These are phyloP conservation scores for Cheumatopsyche charites DNA, from an alignment of 1,140 invertebrate genomes.

Conservation along the genomic window DNA sequence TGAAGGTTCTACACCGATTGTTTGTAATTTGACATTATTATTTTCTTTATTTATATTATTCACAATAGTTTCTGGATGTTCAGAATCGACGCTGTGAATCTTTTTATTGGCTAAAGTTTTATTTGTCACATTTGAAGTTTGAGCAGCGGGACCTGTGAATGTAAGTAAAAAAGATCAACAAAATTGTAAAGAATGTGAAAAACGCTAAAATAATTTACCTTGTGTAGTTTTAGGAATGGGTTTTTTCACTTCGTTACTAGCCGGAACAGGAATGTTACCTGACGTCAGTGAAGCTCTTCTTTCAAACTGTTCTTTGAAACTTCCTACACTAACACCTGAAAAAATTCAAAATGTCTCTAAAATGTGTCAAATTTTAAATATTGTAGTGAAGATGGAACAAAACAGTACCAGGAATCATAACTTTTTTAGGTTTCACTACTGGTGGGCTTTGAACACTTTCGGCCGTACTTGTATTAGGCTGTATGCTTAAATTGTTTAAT, in stretches of 20 bases:
- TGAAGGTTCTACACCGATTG: slow-evolving; percentile 61
- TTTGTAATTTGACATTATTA: slow-evolving; percentile 54
- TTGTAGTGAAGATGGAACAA: slow-evolving; percentile 21
- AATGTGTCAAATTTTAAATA: too few relatives aligned
- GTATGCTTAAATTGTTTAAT: slow-evolving; percentile 66
- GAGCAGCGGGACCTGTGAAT: slow-evolving; percentile 13
- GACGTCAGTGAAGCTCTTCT: slow-evolving; percentile 71
- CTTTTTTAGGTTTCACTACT: slow-evolving; percentile 75
- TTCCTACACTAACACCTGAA: slow-evolving; percentile 75
- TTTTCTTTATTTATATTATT: slow-evolving; percentile 50
- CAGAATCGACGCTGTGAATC: slow-evolving; percentile 60
- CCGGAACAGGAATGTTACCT: slow-evolving; percentile 35
- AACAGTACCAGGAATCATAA: slow-evolving; percentile 70
- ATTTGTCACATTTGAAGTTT: slow-evolving; percentile 3
- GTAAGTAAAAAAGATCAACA: slow-evolving; percentile 20
- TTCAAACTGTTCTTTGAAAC: slow-evolving; percentile 83
- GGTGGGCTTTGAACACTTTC: slow-evolving; percentile 51
- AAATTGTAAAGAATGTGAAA: neutral
- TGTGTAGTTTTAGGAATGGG: slow-evolving; percentile 20
- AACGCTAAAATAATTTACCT: slow-evolving; percentile 29
- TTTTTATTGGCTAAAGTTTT: slow-evolving; percentile 55
- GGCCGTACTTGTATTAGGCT: slow-evolving; percentile 45
- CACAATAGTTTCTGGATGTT: slow-evolving; percentile 50
- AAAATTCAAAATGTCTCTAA: slow-evolving; percentile 20
- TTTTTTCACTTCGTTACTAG: slow-evolving; percentile 40